A percentile compares a stretch with the other conserved stretches of the same genome.
Conservation (phyloP, 2,797 vertebrate species). For the Alosa sapidissima region DNA sequence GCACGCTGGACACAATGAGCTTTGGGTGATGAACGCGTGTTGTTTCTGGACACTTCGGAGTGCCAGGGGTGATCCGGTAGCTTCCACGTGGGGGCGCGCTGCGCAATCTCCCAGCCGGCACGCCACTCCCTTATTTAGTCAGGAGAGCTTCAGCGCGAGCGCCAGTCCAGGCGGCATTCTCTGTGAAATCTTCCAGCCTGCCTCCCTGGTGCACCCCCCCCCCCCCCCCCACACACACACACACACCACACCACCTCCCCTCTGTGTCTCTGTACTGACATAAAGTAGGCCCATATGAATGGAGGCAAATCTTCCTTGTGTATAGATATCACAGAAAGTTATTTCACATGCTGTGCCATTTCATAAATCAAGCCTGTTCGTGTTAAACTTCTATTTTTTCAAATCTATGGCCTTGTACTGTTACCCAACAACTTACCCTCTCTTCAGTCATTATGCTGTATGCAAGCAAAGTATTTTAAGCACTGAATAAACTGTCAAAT, state of each 20-base stretch:
- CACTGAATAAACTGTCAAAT: background rate
- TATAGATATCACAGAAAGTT: background rate
- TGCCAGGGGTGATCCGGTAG: slow-evolving; percentile 24
- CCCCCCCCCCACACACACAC: slow-evolving; percentile 13
- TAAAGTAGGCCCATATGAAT: background rate
- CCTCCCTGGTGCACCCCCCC: background rate
- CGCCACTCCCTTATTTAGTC: slow-evolving; percentile 74
- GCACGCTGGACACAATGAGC: background rate
- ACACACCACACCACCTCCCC: slow-evolving; percentile 25
- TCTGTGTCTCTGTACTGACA: slow-evolving; percentile 13
- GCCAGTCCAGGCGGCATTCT: slow-evolving; percentile 46
- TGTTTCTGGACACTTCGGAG: background rate
- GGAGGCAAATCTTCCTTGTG: background rate
- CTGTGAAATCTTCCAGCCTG: slow-evolving; percentile 27
- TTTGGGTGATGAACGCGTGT: background rate
- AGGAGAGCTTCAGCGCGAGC: slow-evolving; percentile 44
- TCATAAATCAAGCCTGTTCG: background rate
- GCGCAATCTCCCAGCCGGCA: slow-evolving; percentile 42
- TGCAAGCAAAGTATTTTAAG: background rate
- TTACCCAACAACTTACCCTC: background rate
- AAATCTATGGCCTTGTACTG: background rate
- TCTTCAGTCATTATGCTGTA: background rate
- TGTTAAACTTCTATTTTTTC: background rate
- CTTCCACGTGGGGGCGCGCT: slow-evolving; percentile 45
- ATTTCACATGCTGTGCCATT: background rate